A percentile compares a stretch with the other conserved stretches of the same genome.
phyloP scores from a whole-genome alignment of 2,113 vertebrate species.

The Proterorhinus semilunaris region DNA sequence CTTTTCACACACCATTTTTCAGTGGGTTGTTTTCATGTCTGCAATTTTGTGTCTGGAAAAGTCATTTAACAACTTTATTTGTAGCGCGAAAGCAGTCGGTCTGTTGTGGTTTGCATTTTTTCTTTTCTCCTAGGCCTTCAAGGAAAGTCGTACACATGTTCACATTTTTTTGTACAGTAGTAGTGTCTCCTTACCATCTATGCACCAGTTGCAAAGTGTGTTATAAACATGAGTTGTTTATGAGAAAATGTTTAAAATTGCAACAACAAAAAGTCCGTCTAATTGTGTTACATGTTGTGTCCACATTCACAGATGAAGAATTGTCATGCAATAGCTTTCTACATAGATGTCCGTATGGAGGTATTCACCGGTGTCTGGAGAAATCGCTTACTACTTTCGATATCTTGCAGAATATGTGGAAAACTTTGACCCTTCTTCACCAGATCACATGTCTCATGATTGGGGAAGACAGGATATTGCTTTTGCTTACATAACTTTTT shows the following conservation, averaged over 20 bases:
- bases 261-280: too few species aligned
- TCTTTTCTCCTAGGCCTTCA: too few species aligned
- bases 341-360: constrained; percentile 71
- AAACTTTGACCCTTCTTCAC: constrained; percentile 38
- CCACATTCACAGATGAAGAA: constrained; percentile 60
- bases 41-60: background rate
- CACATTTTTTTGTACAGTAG: too few species aligned
- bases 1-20: constrained; percentile 10
- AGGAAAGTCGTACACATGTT: too few species aligned
- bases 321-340: constrained; percentile 67
- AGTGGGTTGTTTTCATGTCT: constrained; percentile 6
- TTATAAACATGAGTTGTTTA: constrained; percentile 33
- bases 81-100: background rate
- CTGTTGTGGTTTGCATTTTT: background rate
- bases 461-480: background rate
- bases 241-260: background rate
- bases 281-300: constrained; percentile 11
- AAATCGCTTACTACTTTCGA: constrained; percentile 23
- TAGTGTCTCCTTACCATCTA: too few species aligned
- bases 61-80: constrained; percentile 8
- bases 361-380: constrained; percentile 47
- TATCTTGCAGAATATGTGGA: constrained; percentile 46
- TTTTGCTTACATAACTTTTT: background rate
- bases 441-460: constrained; percentile 28
- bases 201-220: too few species aligned